Evolutionary conservation across 2,888 invertebrate species (phyloP).

Genomic region (Gymnocheta viridis): DNA sequence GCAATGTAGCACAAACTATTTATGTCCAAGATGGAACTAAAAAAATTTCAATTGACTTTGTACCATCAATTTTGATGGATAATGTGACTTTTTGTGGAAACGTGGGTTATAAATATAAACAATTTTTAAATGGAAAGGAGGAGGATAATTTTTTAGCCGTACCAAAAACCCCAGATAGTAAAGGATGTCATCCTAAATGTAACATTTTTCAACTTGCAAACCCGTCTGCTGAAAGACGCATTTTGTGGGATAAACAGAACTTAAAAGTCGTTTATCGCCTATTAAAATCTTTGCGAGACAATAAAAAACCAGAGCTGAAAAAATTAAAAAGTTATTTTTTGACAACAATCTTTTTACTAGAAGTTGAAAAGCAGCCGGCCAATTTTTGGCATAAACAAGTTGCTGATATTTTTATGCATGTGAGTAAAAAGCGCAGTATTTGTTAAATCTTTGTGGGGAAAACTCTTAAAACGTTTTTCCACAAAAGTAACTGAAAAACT

Average conservation of each 20-base stretch:
- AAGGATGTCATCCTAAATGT: no score
- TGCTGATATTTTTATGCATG: not conserved
- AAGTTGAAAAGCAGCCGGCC: not conserved
- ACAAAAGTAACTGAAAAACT: no score
- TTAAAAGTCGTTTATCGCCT: not conserved
- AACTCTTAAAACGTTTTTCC: no score
- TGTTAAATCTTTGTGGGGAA: not conserved
- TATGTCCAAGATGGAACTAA: not conserved
- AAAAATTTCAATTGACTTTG: not conserved
- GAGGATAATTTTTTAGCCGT: not conserved
- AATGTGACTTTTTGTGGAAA: no score
- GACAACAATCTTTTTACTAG: no score
- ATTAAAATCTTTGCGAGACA: not conserved
- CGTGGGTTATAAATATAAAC: no score
- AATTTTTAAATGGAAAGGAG: no score
- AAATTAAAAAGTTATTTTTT: not conserved
- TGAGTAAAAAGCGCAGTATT: not conserved
- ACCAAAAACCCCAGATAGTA: not conserved
- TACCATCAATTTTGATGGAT: not conserved
- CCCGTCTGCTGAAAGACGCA: not conserved
- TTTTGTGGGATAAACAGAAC: not conserved
- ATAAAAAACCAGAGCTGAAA: not conserved
- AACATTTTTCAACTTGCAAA: not conserved
- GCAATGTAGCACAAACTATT: not conserved
- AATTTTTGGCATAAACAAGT: not conserved